Conservation (phyloP, 2,888 invertebrate species). For the Zonitis immaculata region DNA sequence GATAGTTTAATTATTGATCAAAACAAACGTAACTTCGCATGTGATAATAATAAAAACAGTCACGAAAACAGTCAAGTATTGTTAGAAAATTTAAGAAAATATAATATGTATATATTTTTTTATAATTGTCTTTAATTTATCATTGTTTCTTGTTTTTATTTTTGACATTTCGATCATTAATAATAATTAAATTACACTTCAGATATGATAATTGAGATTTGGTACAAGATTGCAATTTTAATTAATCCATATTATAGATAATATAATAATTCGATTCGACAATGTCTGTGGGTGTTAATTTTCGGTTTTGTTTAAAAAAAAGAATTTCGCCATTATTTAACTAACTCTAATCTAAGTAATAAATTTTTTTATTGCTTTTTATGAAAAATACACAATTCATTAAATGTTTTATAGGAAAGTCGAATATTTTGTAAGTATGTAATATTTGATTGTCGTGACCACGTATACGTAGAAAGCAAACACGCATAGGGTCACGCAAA, state of each 20-base stretch:
- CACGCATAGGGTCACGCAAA: conserved; percentile 39
- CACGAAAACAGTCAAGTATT: conserved; percentile 9
- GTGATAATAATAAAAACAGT: conserved; percentile 7
- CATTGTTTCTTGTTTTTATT: too few species aligned
- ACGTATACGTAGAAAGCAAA: conserved; percentile 30
- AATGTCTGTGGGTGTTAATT: too few species aligned
- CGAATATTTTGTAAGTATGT: conserved; percentile 38
- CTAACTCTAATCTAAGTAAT: too few species aligned
- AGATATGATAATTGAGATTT: background rate
- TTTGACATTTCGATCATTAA: background rate
- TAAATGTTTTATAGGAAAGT: conserved; percentile 23
- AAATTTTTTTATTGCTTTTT: too few species aligned
- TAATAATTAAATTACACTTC: background rate
- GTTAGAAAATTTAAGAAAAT: background rate
- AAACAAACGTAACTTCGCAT: conserved; percentile 13
- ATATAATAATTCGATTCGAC: too few species aligned
- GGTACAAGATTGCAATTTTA: background rate
- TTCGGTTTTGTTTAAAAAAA: too few species aligned
- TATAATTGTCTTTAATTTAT: too few species aligned
- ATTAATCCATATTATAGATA: too few species aligned
- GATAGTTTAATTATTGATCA: conserved; percentile 7
- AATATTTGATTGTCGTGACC: conserved; percentile 40
- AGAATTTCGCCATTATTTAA: too few species aligned
- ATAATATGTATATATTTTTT: too few species aligned
- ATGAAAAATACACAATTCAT: conserved; percentile 31